These are phyloP conservation scores for Perognathus longimembris DNA, from an alignment of 2,113 vertebrate species.

Conservation along the genomic window DNA sequence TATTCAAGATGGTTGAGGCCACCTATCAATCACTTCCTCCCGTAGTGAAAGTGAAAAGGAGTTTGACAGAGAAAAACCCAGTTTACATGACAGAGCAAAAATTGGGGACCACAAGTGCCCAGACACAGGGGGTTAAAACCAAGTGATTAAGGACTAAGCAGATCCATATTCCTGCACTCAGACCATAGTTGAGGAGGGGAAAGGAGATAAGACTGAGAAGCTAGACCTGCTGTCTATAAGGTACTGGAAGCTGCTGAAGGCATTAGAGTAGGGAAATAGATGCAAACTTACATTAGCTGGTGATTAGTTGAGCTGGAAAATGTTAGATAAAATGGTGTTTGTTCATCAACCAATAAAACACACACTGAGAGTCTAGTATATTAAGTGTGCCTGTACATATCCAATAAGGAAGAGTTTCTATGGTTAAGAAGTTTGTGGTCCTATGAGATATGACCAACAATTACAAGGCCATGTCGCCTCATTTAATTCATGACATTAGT, in stretches of 20 bases:
- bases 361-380: background rate
- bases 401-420: background rate
- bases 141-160: background rate
- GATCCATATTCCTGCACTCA: background rate
- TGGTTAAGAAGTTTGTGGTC: background rate
- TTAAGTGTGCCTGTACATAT: background rate
- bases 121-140: too few relatives aligned
- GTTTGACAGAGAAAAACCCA: background rate
- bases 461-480: background rate
- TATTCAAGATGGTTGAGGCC: background rate
- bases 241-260: background rate
- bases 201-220: background rate
- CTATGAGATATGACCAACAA: background rate
- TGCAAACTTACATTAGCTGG: background rate
- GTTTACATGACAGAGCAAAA: background rate
- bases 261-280: background rate
- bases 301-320: background rate
- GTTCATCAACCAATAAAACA: slow-evolving; percentile 7
- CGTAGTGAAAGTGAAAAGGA: background rate
- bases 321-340: background rate
- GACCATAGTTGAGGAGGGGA: background rate
- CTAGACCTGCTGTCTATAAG: background rate
- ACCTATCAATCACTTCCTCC: background rate
- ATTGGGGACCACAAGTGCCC: too few relatives aligned
- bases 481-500: background rate